Evolutionary conservation across 2,797 vertebrate species (phyloP), one percentile per base, ranked within the genome.

Genomic region (Babyrousa celebensis): DNA sequence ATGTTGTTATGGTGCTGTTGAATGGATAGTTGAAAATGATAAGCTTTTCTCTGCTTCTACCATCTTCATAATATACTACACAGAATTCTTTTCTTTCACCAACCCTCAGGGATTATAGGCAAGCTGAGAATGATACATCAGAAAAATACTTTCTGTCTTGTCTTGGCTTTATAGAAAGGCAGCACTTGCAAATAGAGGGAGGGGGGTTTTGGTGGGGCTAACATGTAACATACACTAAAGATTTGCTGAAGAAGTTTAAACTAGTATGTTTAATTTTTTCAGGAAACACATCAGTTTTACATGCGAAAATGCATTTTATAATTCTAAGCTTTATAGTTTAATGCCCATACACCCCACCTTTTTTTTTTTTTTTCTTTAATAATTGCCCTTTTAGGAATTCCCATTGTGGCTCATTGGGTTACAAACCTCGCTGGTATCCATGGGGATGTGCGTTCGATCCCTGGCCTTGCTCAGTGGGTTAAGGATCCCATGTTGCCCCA

Each of bases 171-270:
- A 85, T 85, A 91, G 58, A 87, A 94, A 84, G 36, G 6, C 65
- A 86, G 2, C 52, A 92, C 58, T 91, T 93, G 0, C 4, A 54
- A 96, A 78, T 68, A 63, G 65, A 83, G 48, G 5, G 65, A 83
- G 48, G 5, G 16, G 1, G 18, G 91, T 77, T 71, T 87, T 25
- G 14, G 15, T 67, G 18, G 25, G 7, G 56, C 63, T 79, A 84
- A 82, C 9, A 60, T 92, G 32, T 90, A 68, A 56, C 65, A 29
- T 67, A 67, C 12, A 70, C 17, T 85, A 40, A 86, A 43, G 27
- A 67, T 92, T 96, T 96, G 40, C 52, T 80, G 63, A 89, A 85
- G 43, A 95, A 72, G 18, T 91, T 90, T 67, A 83, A 70, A 40
- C 16, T 79, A 68, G 9, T 75, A 14, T 32, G 21, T 82, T 88